A percentile compares a stretch with the other conserved stretches of the same genome.
Evolutionary conservation across 2,797 vertebrate species (phyloP).

Genomic region (Threskiornis aethiopicus): DNA sequence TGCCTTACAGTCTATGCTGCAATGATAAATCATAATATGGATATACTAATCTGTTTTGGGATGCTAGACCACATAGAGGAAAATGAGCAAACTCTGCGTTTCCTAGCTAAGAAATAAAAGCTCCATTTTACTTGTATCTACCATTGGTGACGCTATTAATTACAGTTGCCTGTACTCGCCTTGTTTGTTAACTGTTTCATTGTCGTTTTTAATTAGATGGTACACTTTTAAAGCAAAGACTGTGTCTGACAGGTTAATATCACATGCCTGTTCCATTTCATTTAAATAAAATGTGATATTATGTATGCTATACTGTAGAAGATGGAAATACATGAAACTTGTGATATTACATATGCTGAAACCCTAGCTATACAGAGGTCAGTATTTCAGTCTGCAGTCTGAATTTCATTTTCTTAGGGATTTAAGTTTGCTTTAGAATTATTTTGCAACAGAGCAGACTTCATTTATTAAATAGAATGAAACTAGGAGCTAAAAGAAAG

Average conservation of each 20-base stretch:
- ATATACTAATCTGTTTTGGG: background rate
- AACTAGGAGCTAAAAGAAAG: background rate
- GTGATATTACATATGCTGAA: background rate
- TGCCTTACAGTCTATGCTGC: background rate
- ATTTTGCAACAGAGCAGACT: background rate
- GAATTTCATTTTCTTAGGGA: background rate
- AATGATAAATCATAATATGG: background rate
- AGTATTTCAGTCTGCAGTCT: background rate
- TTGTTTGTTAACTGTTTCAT: background rate
- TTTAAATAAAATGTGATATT: background rate
- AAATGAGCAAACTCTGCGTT: background rate
- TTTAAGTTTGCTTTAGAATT: background rate
- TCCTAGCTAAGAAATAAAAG: background rate
- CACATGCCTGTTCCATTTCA: background rate
- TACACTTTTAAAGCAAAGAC: background rate
- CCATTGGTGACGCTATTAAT: background rate
- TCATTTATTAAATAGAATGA: background rate
- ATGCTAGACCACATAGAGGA: background rate
- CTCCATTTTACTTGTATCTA: background rate
- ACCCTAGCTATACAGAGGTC: background rate
- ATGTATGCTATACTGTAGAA: background rate
- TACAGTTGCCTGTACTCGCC: background rate
- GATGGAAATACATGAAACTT: background rate
- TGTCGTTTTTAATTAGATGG: background rate
- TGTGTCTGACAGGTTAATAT: background rate